phyloP scores from a whole-genome alignment of 1,140 invertebrate genomes.

The Zaprionus capensis region DNA sequence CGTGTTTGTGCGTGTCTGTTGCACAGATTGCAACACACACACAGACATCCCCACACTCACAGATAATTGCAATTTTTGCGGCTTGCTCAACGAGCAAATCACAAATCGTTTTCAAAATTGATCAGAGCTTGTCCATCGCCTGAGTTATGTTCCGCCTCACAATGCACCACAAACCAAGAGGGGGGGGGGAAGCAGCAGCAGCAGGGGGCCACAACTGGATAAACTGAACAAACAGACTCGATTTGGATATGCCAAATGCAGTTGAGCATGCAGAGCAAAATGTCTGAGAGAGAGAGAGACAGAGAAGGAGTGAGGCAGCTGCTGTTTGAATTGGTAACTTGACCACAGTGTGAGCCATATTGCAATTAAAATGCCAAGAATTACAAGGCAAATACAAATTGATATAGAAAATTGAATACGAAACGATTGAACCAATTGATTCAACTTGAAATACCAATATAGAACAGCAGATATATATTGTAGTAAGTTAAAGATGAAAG shows the following conservation, averaged over 20 bases:
- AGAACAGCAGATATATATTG: no score
- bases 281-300: not conserved
- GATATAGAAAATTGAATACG: not conserved
- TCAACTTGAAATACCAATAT: no score
- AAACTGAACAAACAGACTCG: slow-evolving; percentile 1
- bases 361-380: not conserved
- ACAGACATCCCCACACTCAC: slow-evolving; percentile 13
- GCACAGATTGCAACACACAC: slow-evolving; percentile 11
- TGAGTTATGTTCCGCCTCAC: not conserved
- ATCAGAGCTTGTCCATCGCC: slow-evolving; percentile 2
- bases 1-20: slow-evolving; percentile 10
- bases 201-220: not conserved
- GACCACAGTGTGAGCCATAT: not conserved
- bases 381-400: not conserved
- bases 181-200: not conserved
- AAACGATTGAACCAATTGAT: not conserved
- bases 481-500: no score
- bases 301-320: not conserved
- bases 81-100: slow-evolving; percentile 30
- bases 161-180: not conserved
- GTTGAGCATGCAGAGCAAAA: not conserved
- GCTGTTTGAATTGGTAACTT: not conserved
- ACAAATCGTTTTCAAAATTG: slow-evolving; percentile 28
- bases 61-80: slow-evolving; percentile 43
- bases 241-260: not conserved